Base-by-base conservation (phyloP, 2,797 vertebrate genomes). In the Echiichthys vipera region DNA sequence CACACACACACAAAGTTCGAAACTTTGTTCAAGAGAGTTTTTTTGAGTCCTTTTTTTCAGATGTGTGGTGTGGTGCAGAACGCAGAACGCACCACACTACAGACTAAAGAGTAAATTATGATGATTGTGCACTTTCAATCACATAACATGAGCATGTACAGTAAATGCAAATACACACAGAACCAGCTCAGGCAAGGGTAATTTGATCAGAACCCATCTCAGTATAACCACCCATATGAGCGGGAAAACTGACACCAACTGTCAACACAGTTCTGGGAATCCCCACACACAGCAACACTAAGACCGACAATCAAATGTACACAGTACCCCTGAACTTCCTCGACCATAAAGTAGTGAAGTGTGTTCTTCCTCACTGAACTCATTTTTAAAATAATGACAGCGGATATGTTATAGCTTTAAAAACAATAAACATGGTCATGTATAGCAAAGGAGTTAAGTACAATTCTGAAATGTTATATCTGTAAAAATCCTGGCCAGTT, bases 231-330 rank as follows among this genome's bases (percentile, higher is more conserved):
- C 58, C 71, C 29, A 56, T 61, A 74, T 43, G 49, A 65, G 62
- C 0, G 0, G 57, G 72, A 65, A 82, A 83, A 80, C 71, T 56
- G 39, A 88, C 47, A 74, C n/a, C n/a, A n/a, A n/a, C 71, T 56
- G 32, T 71, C 51, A 64, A 50, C 46, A 75, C 70, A 70, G 22
- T 66, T 79, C 67, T 87, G 89, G 91, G 85, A 91, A 91, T 83
- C 66, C 83, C 86, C 78, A 45, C n/a, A 63, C 34, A 71, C 18
- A 65, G 66, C 43, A 63, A 36, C 47, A 68, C 63, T 46, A 24
- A 5, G 0, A 50, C 15, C 47, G 0, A 55, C 11, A 68, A 45
- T 54, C 53, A 51, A 55, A 70, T 56, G 39, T 49, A 63, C 36
- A 78, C 27, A 34, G 17, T 22, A 42, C 17, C 25, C 7, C 27